Evolutionary conservation across 2,888 invertebrate species (phyloP), one percentile per base, ranked within the genome.

Genomic region (Sarcophaga caerulescens): DNA sequence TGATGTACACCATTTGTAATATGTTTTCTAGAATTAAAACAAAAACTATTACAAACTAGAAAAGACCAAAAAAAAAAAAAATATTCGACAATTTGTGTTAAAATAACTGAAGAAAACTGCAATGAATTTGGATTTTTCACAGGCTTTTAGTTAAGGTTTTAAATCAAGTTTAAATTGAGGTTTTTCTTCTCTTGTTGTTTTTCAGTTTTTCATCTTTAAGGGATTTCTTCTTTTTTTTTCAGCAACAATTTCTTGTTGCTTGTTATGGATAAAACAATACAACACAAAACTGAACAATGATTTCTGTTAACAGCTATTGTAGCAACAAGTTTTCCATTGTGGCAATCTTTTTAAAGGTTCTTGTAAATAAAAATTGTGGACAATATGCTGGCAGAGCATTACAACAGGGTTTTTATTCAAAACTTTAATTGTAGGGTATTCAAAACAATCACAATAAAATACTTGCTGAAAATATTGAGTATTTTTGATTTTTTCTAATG

Each of bases 11-110:
- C 75, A 75, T 79, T 79, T 84, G 69, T 23, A 63, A 62, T 73
- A 78, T 78, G 78, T 52, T 83, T 78, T 52, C 52, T 68, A 74
- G 79, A 75, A 76, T 75, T 80, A 80, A 80, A 84, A 70, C 23
- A 14, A 75, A 84, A 80, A 66, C 77, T 35, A 35, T 35, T 35
- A 35, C 8, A 35, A 35, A 35, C 35, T 35, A 35, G 8, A 35
- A 35, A 35, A 8, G 8, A 35, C 8, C 8, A 68, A 0, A 19
- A 62, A 44, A 65, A 57, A 68, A n/a, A 63, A 63, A 45, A 8
- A 59, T 57, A 70, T 35, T 73, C 4, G 14, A 63, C 60, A 69
- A 63, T 52, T 70, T 79, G 60, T 78, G 77, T 47, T 69, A 12
- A 62, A 69, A 47, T 14, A 52, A 59, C 25, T 12, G 17, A 60